phyloP scores from a whole-genome alignment of 2,888 invertebrate genomes.

The Nowickia ferox region DNA sequence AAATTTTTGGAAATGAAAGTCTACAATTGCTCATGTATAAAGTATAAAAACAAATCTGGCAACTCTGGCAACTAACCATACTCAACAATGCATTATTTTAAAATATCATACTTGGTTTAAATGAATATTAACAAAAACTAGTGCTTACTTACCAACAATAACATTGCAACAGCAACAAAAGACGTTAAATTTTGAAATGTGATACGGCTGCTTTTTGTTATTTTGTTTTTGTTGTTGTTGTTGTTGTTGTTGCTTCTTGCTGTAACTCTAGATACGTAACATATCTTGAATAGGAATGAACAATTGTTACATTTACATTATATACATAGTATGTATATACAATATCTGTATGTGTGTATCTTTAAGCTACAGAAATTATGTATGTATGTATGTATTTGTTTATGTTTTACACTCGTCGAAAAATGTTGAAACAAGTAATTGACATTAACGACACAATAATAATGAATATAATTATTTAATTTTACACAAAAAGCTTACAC shows the following conservation, averaged over 20 bases:
- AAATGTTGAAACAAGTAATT: neutral
- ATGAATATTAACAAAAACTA: conserved; percentile 2
- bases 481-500: neutral
- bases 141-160: conserved; percentile 9
- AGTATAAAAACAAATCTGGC: too few relatives aligned
- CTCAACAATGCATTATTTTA: conserved; percentile 48
- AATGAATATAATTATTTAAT: neutral
- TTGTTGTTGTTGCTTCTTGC: conserved; percentile 34
- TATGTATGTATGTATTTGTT: conserved; percentile 2
- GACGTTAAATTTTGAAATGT: conserved; percentile 53
- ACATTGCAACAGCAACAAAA: conserved; percentile 23
- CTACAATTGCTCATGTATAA: too few relatives aligned
- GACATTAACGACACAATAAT: neutral
- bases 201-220: conserved; percentile 45
- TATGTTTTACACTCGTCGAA: conserved; percentile 22
- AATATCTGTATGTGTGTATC: neutral
- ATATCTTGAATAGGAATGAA: conserved; percentile 25
- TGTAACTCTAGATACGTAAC: conserved; percentile 38
- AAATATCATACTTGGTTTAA: conserved; percentile 21
- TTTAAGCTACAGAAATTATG: conserved; percentile 18
- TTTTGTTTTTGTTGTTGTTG: neutral
- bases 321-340: neutral
- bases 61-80: neutral
- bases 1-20: too few relatives aligned
- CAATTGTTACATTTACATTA: conserved; percentile 26